Evolutionary conservation across 2,888 invertebrate species (phyloP).

Genomic region (Nudaria mundana): DNA sequence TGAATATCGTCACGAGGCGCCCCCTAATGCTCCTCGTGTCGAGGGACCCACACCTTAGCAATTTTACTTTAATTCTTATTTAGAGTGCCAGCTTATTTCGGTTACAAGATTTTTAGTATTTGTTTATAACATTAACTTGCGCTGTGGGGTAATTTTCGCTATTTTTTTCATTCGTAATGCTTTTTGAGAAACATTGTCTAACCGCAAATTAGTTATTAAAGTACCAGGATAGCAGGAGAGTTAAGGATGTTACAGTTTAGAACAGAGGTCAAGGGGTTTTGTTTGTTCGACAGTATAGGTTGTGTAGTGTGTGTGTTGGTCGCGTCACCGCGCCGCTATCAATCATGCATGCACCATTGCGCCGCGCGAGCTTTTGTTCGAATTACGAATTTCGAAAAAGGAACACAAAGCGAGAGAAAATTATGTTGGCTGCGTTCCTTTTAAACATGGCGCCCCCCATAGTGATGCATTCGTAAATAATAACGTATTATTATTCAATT

Average conservation of each 20-base stretch:
- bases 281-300: slow-evolving; percentile 55
- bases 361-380: slow-evolving; percentile 74
- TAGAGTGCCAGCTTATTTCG: slow-evolving; percentile 78
- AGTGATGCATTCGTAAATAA: slow-evolving; percentile 49
- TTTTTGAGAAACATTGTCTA: slow-evolving; percentile 43
- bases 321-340: slow-evolving; percentile 72
- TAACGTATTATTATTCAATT: slow-evolving; percentile 65
- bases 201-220: slow-evolving; percentile 48
- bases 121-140: slow-evolving; percentile 73
- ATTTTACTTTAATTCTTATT: slow-evolving; percentile 80
- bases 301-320: slow-evolving; percentile 45
- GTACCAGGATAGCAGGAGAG: slow-evolving; percentile 22
- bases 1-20: slow-evolving; percentile 73
- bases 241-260: slow-evolving; percentile 34
- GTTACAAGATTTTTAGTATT: slow-evolving; percentile 80
- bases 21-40: slow-evolving; percentile 56
- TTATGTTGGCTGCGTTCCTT: slow-evolving; percentile 71
- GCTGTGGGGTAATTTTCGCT: slow-evolving; percentile 67
- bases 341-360: slow-evolving; percentile 80
- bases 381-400: slow-evolving; percentile 76
- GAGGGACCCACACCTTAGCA: slow-evolving; percentile 76
- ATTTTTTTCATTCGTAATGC: slow-evolving; percentile 53
- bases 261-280: slow-evolving; percentile 70
- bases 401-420: slow-evolving; percentile 65
- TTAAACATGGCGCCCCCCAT: slow-evolving; percentile 62